Conservation (phyloP, 2,888 invertebrate genomes). For the Epirrhoe alternata region DNA sequence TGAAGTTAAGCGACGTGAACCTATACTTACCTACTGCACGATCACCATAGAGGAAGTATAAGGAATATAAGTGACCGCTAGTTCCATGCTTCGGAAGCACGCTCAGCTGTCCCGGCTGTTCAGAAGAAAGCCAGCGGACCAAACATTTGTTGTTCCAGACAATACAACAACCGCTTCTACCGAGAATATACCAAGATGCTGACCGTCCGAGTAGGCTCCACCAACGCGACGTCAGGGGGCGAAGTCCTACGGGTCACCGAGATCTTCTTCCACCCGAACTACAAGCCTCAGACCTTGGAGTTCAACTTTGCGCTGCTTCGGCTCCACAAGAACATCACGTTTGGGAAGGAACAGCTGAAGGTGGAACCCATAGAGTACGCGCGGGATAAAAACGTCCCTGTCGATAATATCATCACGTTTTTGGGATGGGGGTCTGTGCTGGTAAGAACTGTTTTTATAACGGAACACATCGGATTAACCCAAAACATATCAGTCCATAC, state of each 20-base stretch:
- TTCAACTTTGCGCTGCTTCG: slow-evolving; percentile 73
- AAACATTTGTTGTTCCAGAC: slow-evolving; percentile 53
- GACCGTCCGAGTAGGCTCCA: slow-evolving; percentile 69
- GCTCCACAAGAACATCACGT: slow-evolving; percentile 66
- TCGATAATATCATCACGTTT: slow-evolving; percentile 64
- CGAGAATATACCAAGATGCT: slow-evolving; percentile 78
- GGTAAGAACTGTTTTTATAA: slow-evolving; percentile 53
- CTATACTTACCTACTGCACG: too few species aligned
- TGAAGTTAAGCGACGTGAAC: too few species aligned
- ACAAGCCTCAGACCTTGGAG: slow-evolving; percentile 71
- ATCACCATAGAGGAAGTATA: too few species aligned
- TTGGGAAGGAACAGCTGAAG: slow-evolving; percentile 43
- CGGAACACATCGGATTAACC: neutral
- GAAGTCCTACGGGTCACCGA: slow-evolving; percentile 64
- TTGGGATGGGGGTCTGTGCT: slow-evolving; percentile 78
- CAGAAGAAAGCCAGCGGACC: too few species aligned
- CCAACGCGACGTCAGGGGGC: slow-evolving; percentile 72
- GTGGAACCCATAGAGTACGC: slow-evolving; percentile 55
- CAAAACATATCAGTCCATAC: too few species aligned
- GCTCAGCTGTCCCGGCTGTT: too few species aligned
- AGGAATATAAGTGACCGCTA: too few species aligned
- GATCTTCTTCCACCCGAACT: slow-evolving; percentile 79
- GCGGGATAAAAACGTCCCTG: slow-evolving; percentile 55
- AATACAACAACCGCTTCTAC: slow-evolving; percentile 79
- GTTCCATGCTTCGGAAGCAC: too few species aligned